Evolutionary conservation across 2,113 vertebrate genomes (phyloP).

Genomic region (Marcusenius ussheri): DNA sequence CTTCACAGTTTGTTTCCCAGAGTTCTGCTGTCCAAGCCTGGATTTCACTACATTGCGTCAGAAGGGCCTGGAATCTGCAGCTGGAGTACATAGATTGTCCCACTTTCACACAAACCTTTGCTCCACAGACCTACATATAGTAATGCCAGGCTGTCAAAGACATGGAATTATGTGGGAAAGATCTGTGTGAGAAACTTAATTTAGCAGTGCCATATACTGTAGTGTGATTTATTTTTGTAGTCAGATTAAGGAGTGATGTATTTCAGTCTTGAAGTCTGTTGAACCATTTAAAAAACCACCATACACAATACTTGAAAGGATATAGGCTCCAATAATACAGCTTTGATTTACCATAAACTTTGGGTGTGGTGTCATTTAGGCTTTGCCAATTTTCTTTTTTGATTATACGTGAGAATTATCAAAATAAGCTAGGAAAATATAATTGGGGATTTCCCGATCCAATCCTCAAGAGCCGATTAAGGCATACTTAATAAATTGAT

Average conservation of each 20-base stretch:
- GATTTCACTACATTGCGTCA: conserved; percentile 61
- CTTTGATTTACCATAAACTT: not conserved
- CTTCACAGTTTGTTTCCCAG: conserved; percentile 29
- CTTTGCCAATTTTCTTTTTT: not conserved
- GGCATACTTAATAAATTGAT: not conserved
- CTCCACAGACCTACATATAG: not conserved
- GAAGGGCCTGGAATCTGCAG: conserved; percentile 48
- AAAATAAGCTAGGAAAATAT: not conserved
- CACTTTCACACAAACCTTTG: conserved; percentile 13
- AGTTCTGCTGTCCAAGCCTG: conserved; percentile 29
- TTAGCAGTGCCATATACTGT: not conserved
- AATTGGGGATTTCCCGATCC: not conserved
- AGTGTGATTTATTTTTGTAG: not conserved
- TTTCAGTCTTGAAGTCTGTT: not conserved
- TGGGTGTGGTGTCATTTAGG: not conserved
- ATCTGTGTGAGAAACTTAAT: not conserved
- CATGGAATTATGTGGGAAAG: not conserved
- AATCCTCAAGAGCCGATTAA: not conserved
- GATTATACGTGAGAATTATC: not conserved
- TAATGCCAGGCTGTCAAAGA: too few relatives aligned
- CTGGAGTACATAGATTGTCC: conserved; percentile 45
- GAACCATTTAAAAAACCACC: not conserved
- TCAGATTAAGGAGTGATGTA: not conserved
- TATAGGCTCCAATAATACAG: not conserved
- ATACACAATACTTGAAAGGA: not conserved